These are phyloP conservation scores for Calonectris borealis DNA, from an alignment of 2,113 vertebrate species.

Conservation along the genomic window DNA sequence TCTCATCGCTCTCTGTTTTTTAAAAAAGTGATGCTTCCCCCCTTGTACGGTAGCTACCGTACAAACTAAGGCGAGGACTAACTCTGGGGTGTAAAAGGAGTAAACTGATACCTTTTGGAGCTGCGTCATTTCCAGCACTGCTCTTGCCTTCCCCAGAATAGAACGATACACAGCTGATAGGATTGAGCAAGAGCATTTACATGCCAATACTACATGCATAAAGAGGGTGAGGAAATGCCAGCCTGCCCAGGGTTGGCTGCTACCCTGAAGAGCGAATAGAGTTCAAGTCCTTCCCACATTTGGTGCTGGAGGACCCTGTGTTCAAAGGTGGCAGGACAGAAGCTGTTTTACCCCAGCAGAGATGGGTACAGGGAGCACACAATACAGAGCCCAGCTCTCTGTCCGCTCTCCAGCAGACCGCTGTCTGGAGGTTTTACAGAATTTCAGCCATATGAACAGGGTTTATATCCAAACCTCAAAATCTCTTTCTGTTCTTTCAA, in stretches of 20 bases:
- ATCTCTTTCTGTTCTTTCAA: not conserved
- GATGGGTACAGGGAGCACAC: fast-evolving
- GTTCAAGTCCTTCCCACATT: not conserved
- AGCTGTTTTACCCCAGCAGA: not conserved
- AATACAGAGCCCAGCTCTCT: not conserved
- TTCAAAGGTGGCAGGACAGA: not conserved
- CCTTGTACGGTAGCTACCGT: fast-evolving
- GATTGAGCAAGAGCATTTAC: not conserved
- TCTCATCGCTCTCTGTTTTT: not conserved
- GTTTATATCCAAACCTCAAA: not conserved
- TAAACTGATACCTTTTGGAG: not conserved
- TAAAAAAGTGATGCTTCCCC: not conserved
- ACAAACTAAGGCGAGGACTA: not conserved
- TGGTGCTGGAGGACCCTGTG: not conserved
- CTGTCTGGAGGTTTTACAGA: not conserved
- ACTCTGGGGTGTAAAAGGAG: not conserved
- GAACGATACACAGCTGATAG: slow-evolving; percentile 1
- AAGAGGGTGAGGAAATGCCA: not conserved
- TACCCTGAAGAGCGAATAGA: not conserved
- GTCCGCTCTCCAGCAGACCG: not conserved
- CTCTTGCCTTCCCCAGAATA: slow-evolving; percentile 33
- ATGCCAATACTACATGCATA: not conserved
- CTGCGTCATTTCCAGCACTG: not conserved
- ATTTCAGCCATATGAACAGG: not conserved
- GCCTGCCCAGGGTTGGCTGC: not conserved